Conservation (phyloP, 2,113 vertebrate genomes). For the Hoplias malabaricus region DNA sequence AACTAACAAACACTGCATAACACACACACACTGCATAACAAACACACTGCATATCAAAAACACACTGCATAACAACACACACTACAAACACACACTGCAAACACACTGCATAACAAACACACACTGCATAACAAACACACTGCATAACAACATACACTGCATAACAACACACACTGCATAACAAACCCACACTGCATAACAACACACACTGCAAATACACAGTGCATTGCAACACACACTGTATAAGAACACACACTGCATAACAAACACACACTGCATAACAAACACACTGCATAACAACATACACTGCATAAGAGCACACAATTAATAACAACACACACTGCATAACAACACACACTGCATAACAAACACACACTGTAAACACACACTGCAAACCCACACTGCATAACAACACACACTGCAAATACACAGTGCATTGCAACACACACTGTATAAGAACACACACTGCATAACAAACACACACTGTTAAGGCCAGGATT, state of each 20-base stretch:
- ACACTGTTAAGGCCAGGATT: neutral
- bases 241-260: too few relatives aligned
- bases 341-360: neutral
- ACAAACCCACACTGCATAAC: too few relatives aligned
- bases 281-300: neutral
- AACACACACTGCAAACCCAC: neutral
- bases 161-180: neutral
- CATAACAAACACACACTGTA: too few relatives aligned
- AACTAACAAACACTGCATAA: too few relatives aligned
- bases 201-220: too few relatives aligned
- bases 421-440: too few relatives aligned
- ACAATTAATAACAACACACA: too few relatives aligned
- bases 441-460: neutral
- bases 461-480: neutral
- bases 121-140: too few relatives aligned
- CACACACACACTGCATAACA: neutral
- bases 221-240: neutral
- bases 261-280: slow-evolving; percentile 5
- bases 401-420: neutral
- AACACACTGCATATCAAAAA: neutral
- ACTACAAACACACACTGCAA: neutral
- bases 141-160: slow-evolving; percentile 5
- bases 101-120: neutral
- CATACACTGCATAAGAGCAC: too few relatives aligned
- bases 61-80: too few relatives aligned